Evolutionary conservation across 2,888 invertebrate genomes (phyloP).

Genomic region (Chrysomela aeneicollis): DNA sequence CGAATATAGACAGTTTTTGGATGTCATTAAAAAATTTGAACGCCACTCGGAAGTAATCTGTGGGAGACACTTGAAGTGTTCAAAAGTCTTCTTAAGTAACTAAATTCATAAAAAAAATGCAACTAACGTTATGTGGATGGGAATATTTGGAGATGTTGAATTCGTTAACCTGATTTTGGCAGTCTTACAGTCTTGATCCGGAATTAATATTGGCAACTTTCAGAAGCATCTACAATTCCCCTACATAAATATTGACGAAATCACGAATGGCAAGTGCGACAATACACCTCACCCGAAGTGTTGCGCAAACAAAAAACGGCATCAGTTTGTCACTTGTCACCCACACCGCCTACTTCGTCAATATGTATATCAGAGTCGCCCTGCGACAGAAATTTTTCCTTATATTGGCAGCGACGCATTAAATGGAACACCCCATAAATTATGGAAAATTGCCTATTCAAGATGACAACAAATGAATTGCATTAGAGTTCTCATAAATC

Average conservation of each 20-base stretch:
- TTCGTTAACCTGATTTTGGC: too few relatives aligned
- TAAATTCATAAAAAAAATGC: too few relatives aligned
- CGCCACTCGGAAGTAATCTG: too few relatives aligned
- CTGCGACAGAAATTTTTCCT: conserved; percentile 26
- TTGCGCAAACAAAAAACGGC: conserved; percentile 41
- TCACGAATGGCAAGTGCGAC: background rate
- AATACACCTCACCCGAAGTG: conserved; percentile 36
- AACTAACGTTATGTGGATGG: too few relatives aligned
- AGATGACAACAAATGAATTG: conserved; percentile 49
- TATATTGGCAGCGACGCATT: conserved; percentile 36
- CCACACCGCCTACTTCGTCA: conserved; percentile 41
- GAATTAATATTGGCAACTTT: background rate
- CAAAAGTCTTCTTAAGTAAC: too few relatives aligned
- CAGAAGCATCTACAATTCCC: background rate
- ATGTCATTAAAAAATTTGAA: too few relatives aligned
- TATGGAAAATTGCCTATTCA: conserved; percentile 48
- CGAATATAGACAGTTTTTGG: too few relatives aligned
- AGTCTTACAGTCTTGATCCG: background rate
- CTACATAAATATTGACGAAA: background rate
- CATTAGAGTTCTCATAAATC: conserved; percentile 49
- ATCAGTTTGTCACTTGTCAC: conserved; percentile 46
- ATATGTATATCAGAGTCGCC: conserved; percentile 35
- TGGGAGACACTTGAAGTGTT: too few relatives aligned
- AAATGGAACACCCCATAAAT: conserved; percentile 50
- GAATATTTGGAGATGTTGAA: too few relatives aligned